These are phyloP conservation scores for Zootermopsis nevadensis DNA, from an alignment of 2,888 invertebrate genomes.

Conservation along the genomic window DNA sequence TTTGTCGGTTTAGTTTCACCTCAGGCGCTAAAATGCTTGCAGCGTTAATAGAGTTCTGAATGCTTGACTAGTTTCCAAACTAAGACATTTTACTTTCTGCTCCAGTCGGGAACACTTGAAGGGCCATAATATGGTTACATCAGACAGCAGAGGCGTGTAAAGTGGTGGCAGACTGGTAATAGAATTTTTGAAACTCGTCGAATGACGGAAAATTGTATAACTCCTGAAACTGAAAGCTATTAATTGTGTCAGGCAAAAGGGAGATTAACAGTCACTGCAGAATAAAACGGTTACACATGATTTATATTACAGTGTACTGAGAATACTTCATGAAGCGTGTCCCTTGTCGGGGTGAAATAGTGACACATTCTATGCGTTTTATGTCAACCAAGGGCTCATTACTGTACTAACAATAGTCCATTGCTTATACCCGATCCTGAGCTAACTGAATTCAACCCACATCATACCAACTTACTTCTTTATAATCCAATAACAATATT, in stretches of 20 bases:
- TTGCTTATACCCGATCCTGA: no score
- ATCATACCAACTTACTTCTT: no score
- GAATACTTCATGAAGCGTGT: no score
- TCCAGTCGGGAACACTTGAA: neutral
- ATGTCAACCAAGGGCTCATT: no score
- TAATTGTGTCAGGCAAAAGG: neutral
- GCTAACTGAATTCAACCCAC: no score
- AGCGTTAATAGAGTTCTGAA: neutral
- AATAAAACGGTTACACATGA: no score
- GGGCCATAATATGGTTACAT: neutral
- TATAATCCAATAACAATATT: no score
- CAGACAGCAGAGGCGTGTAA: neutral
- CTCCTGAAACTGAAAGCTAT: neutral
- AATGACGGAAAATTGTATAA: neutral
- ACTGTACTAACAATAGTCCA: no score
- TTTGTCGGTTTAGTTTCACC: neutral
- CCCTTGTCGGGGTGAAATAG: no score
- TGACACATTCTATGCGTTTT: no score
- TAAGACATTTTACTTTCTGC: neutral
- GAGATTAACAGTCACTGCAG: no score
- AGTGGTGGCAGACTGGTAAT: neutral
- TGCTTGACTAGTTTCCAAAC: constrained; percentile 15
- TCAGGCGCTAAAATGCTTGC: neutral
- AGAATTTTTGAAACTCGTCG: neutral
- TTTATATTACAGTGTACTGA: no score